A percentile compares a stretch with the other conserved stretches of the same genome.
Evolutionary conservation across 2,113 vertebrate species (phyloP).

Genomic region (Boulengerochromis microlepis): DNA sequence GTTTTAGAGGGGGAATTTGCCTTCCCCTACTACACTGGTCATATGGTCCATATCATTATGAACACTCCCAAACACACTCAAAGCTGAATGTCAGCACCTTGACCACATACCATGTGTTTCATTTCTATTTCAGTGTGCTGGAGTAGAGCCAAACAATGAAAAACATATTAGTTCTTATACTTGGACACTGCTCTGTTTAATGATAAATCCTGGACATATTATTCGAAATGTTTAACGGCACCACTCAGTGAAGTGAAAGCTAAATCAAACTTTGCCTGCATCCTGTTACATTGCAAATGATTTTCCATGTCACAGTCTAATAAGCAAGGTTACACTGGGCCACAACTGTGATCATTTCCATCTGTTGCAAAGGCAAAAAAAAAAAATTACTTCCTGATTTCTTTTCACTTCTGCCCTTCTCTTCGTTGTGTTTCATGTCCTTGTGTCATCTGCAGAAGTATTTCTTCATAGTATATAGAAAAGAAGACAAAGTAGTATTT

Average conservation of each 20-base stretch:
- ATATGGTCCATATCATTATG: not conserved
- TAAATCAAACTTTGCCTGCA: not conserved
- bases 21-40: not conserved
- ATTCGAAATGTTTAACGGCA: not conserved
- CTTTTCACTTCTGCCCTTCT: not conserved
- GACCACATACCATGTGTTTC: slow-evolving; percentile 7
- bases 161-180: not conserved
- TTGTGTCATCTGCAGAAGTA: not conserved
- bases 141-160: not conserved
- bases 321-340: not conserved
- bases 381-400: not conserved
- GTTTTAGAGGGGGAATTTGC: not conserved
- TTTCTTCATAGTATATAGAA: not conserved
- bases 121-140: not conserved
- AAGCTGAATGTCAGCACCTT: not conserved
- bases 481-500: not conserved
- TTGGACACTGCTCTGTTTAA: not conserved
- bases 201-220: slow-evolving; percentile 5
- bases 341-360: not conserved
- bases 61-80: not conserved
- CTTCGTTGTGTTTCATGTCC: not conserved
- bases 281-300: not conserved
- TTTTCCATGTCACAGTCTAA: not conserved
- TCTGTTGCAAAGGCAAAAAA: not conserved
- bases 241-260: not conserved